Evolutionary conservation across 2,797 vertebrate species (phyloP).

Genomic region (Hirundo rustica): DNA sequence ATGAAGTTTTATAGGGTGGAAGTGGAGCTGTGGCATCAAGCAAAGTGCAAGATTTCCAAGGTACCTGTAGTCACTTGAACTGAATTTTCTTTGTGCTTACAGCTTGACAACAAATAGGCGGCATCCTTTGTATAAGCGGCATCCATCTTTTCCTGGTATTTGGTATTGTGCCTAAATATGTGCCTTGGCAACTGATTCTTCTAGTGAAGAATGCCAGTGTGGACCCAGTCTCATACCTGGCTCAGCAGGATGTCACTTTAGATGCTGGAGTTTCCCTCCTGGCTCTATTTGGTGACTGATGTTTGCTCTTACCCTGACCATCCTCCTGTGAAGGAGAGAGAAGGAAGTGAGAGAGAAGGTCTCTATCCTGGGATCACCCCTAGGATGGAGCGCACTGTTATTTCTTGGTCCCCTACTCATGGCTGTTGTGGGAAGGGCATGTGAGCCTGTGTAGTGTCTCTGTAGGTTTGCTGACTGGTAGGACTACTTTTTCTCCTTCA

Average conservation of each 20-base stretch:
- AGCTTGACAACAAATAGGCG: background rate
- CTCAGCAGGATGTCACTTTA: background rate
- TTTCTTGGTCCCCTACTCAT: background rate
- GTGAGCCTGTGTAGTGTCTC: background rate
- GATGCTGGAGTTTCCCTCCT: background rate
- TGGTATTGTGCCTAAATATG: background rate
- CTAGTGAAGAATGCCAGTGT: background rate
- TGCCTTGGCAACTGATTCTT: background rate
- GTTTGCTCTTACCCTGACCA: background rate
- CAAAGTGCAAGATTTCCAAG: fast-evolving
- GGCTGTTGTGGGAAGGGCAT: background rate
- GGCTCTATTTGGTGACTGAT: background rate
- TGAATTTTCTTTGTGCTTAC: background rate
- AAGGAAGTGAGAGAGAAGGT: background rate
- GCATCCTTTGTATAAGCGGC: background rate
- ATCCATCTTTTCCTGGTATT: background rate
- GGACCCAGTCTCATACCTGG: background rate
- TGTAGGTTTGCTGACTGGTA: background rate
- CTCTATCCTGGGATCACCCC: background rate
- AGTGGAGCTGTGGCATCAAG: background rate
- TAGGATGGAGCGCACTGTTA: too few species aligned
- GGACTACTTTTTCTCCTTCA: background rate
- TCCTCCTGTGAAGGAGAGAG: background rate
- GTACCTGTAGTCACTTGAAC: background rate
- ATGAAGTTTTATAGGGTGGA: background rate